phyloP scores from a whole-genome alignment of 2,888 invertebrate species.

The Tipula lateralis region DNA sequence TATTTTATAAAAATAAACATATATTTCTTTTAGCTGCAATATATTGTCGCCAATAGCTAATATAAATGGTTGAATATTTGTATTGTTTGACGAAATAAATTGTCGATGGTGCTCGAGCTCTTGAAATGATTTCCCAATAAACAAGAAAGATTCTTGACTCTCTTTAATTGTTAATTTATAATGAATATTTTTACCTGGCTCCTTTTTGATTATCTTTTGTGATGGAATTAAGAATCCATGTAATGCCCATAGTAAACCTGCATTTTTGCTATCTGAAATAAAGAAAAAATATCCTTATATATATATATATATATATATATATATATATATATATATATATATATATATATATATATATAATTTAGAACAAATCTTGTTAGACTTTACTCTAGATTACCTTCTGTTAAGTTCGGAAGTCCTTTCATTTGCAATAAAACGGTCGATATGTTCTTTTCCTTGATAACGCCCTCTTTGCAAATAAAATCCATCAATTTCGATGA shows the following conservation, averaged over 20 bases:
- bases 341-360: too few species aligned
- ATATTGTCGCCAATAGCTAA: not conserved
- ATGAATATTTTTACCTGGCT: not conserved
- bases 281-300: too few species aligned
- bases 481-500: not conserved
- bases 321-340: too few species aligned
- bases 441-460: not conserved
- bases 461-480: not conserved
- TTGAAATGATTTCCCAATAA: not conserved
- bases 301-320: too few species aligned
- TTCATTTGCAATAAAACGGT: not conserved
- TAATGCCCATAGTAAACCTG: not conserved
- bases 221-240: not conserved
- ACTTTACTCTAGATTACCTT: not conserved
- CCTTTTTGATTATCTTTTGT: not conserved
- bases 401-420: not conserved
- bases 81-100: not conserved
- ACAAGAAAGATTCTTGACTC: not conserved
- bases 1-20: not conserved
- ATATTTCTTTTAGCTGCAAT: not conserved
- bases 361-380: too few species aligned
- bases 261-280: not conserved
- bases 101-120: not conserved
- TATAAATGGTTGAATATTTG: not conserved
- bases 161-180: not conserved